Evolutionary conservation across 2,113 vertebrate species (phyloP).

Genomic region (Nothobranchius kuhntae): DNA sequence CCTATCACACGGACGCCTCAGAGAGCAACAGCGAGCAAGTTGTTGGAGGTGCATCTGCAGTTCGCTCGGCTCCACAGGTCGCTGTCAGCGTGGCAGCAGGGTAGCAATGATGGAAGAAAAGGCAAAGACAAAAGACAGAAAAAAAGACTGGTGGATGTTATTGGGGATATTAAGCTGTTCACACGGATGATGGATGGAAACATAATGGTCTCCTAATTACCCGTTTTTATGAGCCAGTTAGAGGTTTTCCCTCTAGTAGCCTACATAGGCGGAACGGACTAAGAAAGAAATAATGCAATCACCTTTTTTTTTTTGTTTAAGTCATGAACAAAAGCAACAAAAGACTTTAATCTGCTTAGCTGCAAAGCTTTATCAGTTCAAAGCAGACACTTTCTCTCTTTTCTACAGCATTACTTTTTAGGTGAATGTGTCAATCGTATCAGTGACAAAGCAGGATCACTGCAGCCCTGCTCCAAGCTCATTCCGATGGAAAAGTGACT

Average conservation of each 20-base stretch:
- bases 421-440: slow-evolving; percentile 62
- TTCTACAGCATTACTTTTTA: slow-evolving; percentile 38
- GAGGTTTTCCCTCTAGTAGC: slow-evolving; percentile 23
- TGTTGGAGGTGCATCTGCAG: slow-evolving; percentile 34
- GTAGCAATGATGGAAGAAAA: slow-evolving; percentile 29
- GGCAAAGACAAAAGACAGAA: slow-evolving; percentile 12
- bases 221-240: slow-evolving; percentile 32
- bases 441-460: slow-evolving; percentile 64
- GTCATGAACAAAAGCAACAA: background rate
- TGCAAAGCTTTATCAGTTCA: slow-evolving; percentile 60
- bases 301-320: slow-evolving; percentile 15
- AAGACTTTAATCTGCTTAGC: slow-evolving; percentile 18
- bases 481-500: slow-evolving; percentile 54
- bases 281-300: slow-evolving; percentile 4
- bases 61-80: slow-evolving; percentile 50
- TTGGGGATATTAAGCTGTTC: slow-evolving; percentile 37
- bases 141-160: slow-evolving; percentile 36
- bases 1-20: slow-evolving; percentile 47
- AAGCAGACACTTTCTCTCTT: slow-evolving; percentile 32
- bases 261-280: slow-evolving; percentile 25
- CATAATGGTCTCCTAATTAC: slow-evolving; percentile 37
- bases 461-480: slow-evolving; percentile 41
- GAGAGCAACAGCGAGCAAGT: slow-evolving; percentile 25
- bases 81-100: slow-evolving; percentile 47
- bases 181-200: slow-evolving; percentile 51